Conservation (phyloP, 1,140 invertebrate genomes). For the Trachelipus rathkii region DNA sequence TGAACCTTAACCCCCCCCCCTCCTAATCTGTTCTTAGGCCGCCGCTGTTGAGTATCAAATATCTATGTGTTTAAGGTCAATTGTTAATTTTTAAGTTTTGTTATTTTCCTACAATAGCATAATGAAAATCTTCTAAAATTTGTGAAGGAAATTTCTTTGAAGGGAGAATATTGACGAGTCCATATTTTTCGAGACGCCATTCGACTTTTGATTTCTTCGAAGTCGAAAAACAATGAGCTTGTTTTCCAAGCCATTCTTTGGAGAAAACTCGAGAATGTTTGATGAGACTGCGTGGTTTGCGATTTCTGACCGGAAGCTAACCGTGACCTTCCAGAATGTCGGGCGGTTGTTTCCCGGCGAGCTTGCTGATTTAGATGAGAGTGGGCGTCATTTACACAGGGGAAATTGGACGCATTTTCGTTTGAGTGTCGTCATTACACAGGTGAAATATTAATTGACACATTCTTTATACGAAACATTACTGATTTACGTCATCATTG, state of each 20-base stretch:
- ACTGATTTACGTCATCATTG: too few relatives aligned
- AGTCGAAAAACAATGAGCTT: conserved; percentile 53
- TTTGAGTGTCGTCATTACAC: too few relatives aligned
- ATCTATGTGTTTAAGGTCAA: too few relatives aligned
- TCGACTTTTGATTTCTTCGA: conserved; percentile 59
- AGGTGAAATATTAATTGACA: too few relatives aligned
- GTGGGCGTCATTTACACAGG: too few relatives aligned
- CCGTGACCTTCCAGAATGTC: conserved; percentile 64
- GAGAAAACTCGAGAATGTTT: conserved; percentile 54
- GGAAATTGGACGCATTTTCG: too few relatives aligned
- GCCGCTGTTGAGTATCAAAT: too few relatives aligned
- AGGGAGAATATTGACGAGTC: conserved; percentile 62
- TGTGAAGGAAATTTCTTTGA: conserved; percentile 68
- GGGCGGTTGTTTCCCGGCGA: conserved; percentile 71
- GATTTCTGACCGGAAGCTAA: conserved; percentile 66
- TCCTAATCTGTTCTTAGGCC: too few relatives aligned
- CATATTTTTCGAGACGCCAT: conserved; percentile 62
- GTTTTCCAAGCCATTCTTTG: conserved; percentile 60
- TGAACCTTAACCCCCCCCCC: too few relatives aligned
- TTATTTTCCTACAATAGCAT: too few relatives aligned
- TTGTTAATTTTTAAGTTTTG: too few relatives aligned
- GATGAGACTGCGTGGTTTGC: conserved; percentile 58
- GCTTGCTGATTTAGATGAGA: background rate
- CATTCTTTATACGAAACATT: too few relatives aligned
- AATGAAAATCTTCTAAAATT: background rate